These are phyloP conservation scores for Andrena flavipes DNA, from an alignment of 2,888 invertebrate species.

Conservation along the genomic window DNA sequence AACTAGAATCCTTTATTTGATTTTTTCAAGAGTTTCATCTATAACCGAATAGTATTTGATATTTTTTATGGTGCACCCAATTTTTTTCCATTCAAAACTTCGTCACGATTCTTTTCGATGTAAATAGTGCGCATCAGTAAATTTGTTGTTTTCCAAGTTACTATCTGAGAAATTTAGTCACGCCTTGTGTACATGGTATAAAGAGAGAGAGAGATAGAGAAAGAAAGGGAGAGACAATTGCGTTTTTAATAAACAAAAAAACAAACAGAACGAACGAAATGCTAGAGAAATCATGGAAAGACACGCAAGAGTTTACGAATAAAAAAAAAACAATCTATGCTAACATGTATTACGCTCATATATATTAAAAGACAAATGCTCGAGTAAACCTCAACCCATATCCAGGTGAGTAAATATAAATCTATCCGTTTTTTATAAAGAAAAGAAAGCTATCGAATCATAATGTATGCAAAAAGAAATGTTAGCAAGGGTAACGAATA, in stretches of 20 bases:
- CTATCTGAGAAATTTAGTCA: slow-evolving; percentile 19
- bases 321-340: slow-evolving; percentile 45
- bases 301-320: slow-evolving; percentile 57
- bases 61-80: slow-evolving; percentile 44
- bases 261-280: slow-evolving; percentile 27
- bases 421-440: slow-evolving; percentile 79
- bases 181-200: slow-evolving; percentile 11
- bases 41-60: slow-evolving; percentile 34
- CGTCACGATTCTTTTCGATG: slow-evolving; percentile 39
- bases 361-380: slow-evolving; percentile 76
- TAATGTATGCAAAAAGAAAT: slow-evolving; percentile 38
- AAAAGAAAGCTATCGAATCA: slow-evolving; percentile 55
- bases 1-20: slow-evolving; percentile 49
- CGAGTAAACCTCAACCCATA: slow-evolving; percentile 81
- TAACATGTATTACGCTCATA: slow-evolving; percentile 61
- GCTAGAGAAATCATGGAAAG: slow-evolving; percentile 49
- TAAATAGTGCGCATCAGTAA: slow-evolving; percentile 31
- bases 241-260: slow-evolving; percentile 12
- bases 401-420: slow-evolving; percentile 83
- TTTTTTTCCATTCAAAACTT: slow-evolving; percentile 44
- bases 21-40: slow-evolving; percentile 28
- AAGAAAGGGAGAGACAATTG: slow-evolving; percentile 11
- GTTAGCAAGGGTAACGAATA: slow-evolving; percentile 49
- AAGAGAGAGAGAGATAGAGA: slow-evolving; percentile 5
- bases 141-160: slow-evolving; percentile 43